These are phyloP conservation scores for Hymenochirus boettgeri DNA, from an alignment of 2,113 vertebrate genomes.

Conservation along the genomic window DNA sequence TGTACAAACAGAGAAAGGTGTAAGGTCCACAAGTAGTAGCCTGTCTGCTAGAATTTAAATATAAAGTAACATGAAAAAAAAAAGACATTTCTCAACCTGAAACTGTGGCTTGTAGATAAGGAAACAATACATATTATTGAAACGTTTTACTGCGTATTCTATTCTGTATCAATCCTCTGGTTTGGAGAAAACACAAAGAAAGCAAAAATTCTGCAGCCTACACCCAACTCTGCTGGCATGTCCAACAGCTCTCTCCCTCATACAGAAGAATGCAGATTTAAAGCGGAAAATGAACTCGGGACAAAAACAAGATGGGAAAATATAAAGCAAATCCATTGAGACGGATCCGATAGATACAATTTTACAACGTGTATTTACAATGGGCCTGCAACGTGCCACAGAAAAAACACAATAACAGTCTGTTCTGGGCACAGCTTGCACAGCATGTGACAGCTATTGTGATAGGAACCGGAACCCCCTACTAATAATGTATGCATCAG, in stretches of 20 bases:
- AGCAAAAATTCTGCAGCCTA: conserved; percentile 18
- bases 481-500: no score
- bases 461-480: neutral
- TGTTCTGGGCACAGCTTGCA: conserved; percentile 6
- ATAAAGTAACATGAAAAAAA: no score
- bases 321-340: conserved; percentile 14
- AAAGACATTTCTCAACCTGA: no score
- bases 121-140: no score
- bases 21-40: no score
- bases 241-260: conserved; percentile 10
- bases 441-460: conserved; percentile 21
- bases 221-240: neutral
- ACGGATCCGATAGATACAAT: neutral
- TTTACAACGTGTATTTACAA: conserved; percentile 10
- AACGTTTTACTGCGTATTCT: no score
- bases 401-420: neutral
- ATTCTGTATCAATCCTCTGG: no score
- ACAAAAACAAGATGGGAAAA: neutral
- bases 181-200: neutral
- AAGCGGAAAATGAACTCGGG: neutral
- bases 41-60: no score
- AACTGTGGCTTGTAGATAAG: no score
- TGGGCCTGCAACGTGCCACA: conserved; percentile 7
- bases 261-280: neutral
- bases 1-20: no score